phyloP scores from a whole-genome alignment of 2,113 vertebrate genomes.

The Periophthalmus modestus region DNA sequence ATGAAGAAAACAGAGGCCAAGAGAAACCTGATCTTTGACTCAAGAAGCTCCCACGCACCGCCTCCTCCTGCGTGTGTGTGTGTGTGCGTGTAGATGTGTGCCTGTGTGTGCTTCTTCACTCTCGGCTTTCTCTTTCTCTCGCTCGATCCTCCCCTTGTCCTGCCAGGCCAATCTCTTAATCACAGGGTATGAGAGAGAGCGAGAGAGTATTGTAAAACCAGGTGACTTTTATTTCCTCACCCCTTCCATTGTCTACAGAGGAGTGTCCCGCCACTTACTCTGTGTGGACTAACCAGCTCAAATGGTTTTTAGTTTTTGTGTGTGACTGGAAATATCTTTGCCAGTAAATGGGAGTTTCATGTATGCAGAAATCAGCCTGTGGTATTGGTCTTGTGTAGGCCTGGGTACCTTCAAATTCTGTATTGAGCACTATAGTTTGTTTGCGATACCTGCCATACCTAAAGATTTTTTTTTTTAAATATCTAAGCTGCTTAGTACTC shows the following conservation, averaged over 20 bases:
- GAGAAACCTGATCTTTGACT: constrained; percentile 76
- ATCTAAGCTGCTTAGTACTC: not conserved
- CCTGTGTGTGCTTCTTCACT: constrained; percentile 49
- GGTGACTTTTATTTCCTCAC: constrained; percentile 72
- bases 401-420: not conserved
- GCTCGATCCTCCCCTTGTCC: constrained; percentile 67
- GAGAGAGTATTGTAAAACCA: constrained; percentile 61
- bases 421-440: no score
- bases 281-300: constrained; percentile 38
- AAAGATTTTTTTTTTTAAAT: not conserved
- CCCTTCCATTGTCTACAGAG: constrained; percentile 48
- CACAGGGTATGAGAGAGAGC: constrained; percentile 56
- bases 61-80: constrained; percentile 49
- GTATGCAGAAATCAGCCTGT: not conserved
- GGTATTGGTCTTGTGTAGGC: not conserved
- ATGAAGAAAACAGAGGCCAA: constrained; percentile 66
- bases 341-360: constrained; percentile 44
- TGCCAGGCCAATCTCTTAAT: constrained; percentile 73
- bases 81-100: constrained; percentile 3
- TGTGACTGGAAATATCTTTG: constrained; percentile 48
- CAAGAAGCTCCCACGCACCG: constrained; percentile 61
- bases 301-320: constrained; percentile 42
- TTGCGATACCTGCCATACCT: no score
- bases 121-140: constrained; percentile 69
- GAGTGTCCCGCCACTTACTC: constrained; percentile 19